Evolutionary conservation across 1,140 invertebrate species (phyloP).

Genomic region (Brachionus koreanus): DNA sequence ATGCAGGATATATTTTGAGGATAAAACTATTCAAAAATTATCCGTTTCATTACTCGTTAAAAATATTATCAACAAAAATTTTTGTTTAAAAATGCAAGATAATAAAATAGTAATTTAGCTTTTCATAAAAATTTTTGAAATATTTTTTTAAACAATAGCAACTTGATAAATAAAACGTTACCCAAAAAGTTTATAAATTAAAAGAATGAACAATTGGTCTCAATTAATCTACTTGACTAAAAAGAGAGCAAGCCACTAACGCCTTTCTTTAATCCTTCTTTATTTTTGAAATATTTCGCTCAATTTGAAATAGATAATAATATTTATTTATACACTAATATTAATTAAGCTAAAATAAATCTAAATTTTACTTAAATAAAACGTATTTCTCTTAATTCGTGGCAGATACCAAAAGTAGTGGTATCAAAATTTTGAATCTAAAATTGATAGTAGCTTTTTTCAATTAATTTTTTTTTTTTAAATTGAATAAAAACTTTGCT

Average conservation of each 20-base stretch:
- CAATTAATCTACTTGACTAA: not conserved
- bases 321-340: not conserved
- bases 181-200: not conserved
- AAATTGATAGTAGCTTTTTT: no score
- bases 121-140: not conserved
- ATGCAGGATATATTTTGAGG: not conserved
- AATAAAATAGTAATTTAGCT: not conserved
- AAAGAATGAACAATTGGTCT: not conserved
- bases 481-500: no score
- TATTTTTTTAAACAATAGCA: not conserved
- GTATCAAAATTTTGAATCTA: no score
- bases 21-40: not conserved
- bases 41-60: not conserved
- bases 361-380: not conserved
- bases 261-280: not conserved
- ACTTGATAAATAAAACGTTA: not conserved
- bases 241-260: slow-evolving; percentile 8
- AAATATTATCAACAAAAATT: slow-evolving; percentile 1
- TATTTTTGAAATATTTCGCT: slow-evolving; percentile 1
- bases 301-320: not conserved
- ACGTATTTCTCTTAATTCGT: not conserved
- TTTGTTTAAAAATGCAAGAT: slow-evolving; percentile 3
- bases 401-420: no score
- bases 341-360: not conserved
- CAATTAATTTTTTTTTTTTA: no score